phyloP scores from a whole-genome alignment of 2,113 vertebrate species.

The Bungarus multicinctus region DNA sequence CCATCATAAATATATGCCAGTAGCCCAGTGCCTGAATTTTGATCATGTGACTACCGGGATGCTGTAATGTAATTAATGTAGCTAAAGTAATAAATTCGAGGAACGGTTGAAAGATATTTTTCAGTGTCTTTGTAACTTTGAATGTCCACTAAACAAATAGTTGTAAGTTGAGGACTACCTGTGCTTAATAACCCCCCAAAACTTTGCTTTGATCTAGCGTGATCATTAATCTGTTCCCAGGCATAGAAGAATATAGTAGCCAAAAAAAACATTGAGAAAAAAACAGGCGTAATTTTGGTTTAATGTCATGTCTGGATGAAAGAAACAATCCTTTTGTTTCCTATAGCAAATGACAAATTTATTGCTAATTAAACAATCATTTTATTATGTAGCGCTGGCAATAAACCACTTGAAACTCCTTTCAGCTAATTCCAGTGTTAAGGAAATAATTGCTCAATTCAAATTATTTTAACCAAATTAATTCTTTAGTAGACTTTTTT shows the following conservation, averaged over 20 bases:
- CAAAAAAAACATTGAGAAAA: conserved; percentile 40
- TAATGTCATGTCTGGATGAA: conserved; percentile 56
- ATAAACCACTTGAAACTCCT: conserved; percentile 76
- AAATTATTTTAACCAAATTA: conserved; percentile 82
- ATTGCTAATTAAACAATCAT: conserved; percentile 79
- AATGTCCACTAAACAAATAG: neutral
- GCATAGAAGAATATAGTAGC: neutral
- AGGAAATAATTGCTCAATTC: conserved; percentile 81
- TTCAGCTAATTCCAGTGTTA: conserved; percentile 76
- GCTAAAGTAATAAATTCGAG: neutral
- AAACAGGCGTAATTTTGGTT: conserved; percentile 34
- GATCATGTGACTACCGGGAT: neutral
- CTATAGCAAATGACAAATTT: conserved; percentile 71
- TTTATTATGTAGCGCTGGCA: conserved; percentile 71
- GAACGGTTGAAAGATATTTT: neutral
- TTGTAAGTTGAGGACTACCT: neutral
- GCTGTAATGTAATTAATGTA: neutral
- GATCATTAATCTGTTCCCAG: conserved; percentile 26
- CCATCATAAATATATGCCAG: neutral
- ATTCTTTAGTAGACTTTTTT: conserved; percentile 78
- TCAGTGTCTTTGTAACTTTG: neutral
- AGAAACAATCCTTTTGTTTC: conserved; percentile 41
- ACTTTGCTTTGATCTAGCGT: conserved; percentile 19
- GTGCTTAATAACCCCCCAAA: conserved; percentile 21
- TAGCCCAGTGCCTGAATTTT: neutral